Conservation (phyloP, 2,888 invertebrate genomes). For the Tethea ocularis region DNA sequence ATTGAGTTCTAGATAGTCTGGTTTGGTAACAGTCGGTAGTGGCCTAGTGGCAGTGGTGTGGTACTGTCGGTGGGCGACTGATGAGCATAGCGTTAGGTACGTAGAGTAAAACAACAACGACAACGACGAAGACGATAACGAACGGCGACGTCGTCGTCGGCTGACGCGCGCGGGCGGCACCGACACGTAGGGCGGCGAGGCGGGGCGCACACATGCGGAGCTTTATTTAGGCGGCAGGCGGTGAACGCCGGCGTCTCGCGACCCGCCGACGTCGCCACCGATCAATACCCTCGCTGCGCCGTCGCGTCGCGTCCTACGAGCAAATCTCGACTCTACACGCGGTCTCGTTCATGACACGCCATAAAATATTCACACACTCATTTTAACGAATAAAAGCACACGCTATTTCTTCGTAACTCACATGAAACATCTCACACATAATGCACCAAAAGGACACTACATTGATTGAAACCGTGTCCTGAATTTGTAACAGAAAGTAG, state of each 20-base stretch:
- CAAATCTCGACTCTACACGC: constrained; percentile 74
- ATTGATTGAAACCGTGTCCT: too few species aligned
- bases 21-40: too few species aligned
- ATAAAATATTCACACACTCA: constrained; percentile 81
- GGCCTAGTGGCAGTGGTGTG: too few species aligned
- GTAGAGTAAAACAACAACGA: constrained; percentile 33
- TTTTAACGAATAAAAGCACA: constrained; percentile 69
- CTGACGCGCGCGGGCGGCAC: constrained; percentile 39
- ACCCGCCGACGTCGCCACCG: constrained; percentile 70
- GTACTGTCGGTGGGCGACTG: too few species aligned
- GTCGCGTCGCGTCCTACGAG: constrained; percentile 71
- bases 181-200: constrained; percentile 69
- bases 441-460: constrained; percentile 10
- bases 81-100: constrained; percentile 35
- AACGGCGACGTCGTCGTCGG: neutral
- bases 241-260: constrained; percentile 80
- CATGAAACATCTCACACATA: constrained; percentile 14
- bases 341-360: constrained; percentile 73
- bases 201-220: constrained; percentile 75
- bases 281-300: constrained; percentile 82
- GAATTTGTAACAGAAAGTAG: too few species aligned
- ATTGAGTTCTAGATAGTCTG: too few species aligned
- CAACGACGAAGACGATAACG: constrained; percentile 36
- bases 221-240: constrained; percentile 81
- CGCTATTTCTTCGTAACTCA: constrained; percentile 27